These are phyloP conservation scores for Polyodon spathula DNA, from an alignment of 2,113 vertebrate species.

Conservation along the genomic window DNA sequence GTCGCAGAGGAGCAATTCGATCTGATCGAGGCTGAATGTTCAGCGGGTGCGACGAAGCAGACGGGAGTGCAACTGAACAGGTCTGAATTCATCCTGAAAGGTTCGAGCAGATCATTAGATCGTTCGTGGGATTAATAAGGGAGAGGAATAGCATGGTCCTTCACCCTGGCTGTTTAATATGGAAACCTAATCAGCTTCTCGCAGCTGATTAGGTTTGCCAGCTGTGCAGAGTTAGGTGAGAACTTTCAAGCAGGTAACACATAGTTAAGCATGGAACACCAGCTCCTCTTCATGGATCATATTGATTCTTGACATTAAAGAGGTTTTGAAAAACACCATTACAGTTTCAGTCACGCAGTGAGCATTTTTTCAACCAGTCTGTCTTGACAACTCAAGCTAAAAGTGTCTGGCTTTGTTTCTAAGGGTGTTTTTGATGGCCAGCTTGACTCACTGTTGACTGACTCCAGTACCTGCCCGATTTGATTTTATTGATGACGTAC, in stretches of 20 bases:
- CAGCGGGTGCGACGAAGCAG: slow-evolving; percentile 5
- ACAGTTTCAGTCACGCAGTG: not conserved
- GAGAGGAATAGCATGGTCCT: slow-evolving; percentile 17
- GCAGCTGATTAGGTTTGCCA: slow-evolving; percentile 2
- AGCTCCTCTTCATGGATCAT: not conserved
- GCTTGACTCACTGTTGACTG: too few species aligned
- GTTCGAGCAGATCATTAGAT: slow-evolving; percentile 22
- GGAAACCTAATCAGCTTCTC: not conserved
- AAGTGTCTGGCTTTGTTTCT: not conserved
- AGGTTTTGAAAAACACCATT: not conserved
- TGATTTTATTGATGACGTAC: too few species aligned
- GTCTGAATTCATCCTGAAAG: slow-evolving; percentile 15
- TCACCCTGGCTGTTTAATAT: not conserved
- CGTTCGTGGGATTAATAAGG: slow-evolving; percentile 39
- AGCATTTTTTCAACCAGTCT: not conserved
- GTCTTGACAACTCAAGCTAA: too few species aligned
- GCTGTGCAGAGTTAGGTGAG: not conserved
- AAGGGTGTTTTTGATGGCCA: too few species aligned
- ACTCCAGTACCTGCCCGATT: too few species aligned
- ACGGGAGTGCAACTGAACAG: slow-evolving; percentile 25
- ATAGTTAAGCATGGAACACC: slow-evolving; percentile 2
- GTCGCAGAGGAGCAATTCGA: slow-evolving; percentile 37
- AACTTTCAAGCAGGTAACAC: slow-evolving; percentile 2
- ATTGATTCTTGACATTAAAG: slow-evolving; percentile 4
- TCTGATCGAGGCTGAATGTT: slow-evolving; percentile 31